phyloP scores from a whole-genome alignment of 1,140 invertebrate genomes.

The Drosophila kurseongensis region DNA sequence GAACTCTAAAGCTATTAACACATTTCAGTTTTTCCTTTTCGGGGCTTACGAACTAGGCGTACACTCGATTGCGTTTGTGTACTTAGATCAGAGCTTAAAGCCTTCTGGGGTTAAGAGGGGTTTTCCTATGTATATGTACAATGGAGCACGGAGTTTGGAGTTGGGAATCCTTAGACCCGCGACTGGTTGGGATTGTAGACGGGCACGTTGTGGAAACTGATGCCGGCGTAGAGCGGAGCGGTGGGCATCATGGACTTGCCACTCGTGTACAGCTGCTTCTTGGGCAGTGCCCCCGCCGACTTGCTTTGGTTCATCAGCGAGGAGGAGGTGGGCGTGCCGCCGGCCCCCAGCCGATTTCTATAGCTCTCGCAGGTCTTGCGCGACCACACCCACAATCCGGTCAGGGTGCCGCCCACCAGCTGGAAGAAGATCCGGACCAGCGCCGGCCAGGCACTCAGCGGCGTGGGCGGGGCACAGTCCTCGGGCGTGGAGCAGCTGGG shows the following conservation, averaged over 20 bases:
- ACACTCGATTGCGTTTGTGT: neutral
- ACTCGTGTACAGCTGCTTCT: slow-evolving; percentile 76
- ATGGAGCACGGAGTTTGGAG: neutral
- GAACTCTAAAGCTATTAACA: slow-evolving; percentile 72
- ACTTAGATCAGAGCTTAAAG: slow-evolving; percentile 44
- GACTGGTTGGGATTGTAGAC: slow-evolving; percentile 75
- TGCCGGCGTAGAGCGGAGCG: slow-evolving; percentile 75
- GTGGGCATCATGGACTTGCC: slow-evolving; percentile 62
- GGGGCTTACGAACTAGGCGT: slow-evolving; percentile 13
- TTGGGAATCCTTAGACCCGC: slow-evolving; percentile 46
- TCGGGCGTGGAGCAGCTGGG: slow-evolving; percentile 85
- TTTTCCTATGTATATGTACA: slow-evolving; percentile 6
- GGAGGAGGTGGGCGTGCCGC: slow-evolving; percentile 50
- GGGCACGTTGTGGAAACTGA: slow-evolving; percentile 83
- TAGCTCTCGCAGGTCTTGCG: slow-evolving; percentile 90
- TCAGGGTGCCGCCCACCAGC: slow-evolving; percentile 92
- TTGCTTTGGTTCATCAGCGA: slow-evolving; percentile 54
- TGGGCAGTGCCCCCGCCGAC: slow-evolving; percentile 43
- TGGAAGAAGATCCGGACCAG: slow-evolving; percentile 90
- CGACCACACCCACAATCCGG: slow-evolving; percentile 96
- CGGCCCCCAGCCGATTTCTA: slow-evolving; percentile 65
- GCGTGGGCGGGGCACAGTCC: slow-evolving; percentile 83
- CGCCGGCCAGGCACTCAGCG: slow-evolving; percentile 83
- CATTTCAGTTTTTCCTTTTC: slow-evolving; percentile 62
- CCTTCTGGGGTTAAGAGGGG: slow-evolving; percentile 4